Base-by-base conservation (phyloP, 2,888 invertebrate genomes). In the Branchellion lobata region DNA sequence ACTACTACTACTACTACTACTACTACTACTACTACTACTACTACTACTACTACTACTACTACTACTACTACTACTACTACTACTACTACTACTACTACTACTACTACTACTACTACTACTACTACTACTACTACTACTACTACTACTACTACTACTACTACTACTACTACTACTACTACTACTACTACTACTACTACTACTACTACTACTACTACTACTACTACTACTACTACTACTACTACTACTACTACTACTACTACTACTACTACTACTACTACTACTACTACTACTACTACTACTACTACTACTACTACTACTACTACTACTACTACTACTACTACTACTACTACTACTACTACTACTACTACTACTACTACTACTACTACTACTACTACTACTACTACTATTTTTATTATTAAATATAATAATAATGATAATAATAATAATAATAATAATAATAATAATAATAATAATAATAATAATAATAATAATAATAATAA, bases 391-490 rank as follows among this genome's bases (percentile, higher is more conserved):
- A 36, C 18, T 77, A 34, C n/a, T 57, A 36, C 3, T 24, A 53
- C 3, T 47, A 40, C 40, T 40, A 40, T 14, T 40, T 8, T 14
- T n/a, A n/a, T n/a, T n/a, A n/a, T n/a, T n/a, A n/a, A n/a, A 73
- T 34, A 24, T 65, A n/a, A 24, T 65, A 65, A 65, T 65, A 65
- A 65, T 65, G 11, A 65, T 65, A 24, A 65, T 24, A 65, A 65
- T 40, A 29, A 51, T 18, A 24, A 29, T 53, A 31, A 1, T 51
- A 21, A n/a, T n/a, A n/a, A n/a, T n/a, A n/a, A n/a, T n/a, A n/a
- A n/a, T n/a, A n/a, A n/a, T n/a, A n/a, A n/a, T n/a, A n/a, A n/a
- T n/a, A n/a, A n/a, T n/a, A n/a, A n/a, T n/a, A n/a, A n/a, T n/a
- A n/a, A n/a, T n/a, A n/a, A n/a, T n/a, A n/a, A n/a, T n/a, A n/a